A percentile compares a stretch with the other conserved stretches of the same genome.
Conservation (phyloP, 2,888 invertebrate genomes). For the Philhelius pedissequus region DNA sequence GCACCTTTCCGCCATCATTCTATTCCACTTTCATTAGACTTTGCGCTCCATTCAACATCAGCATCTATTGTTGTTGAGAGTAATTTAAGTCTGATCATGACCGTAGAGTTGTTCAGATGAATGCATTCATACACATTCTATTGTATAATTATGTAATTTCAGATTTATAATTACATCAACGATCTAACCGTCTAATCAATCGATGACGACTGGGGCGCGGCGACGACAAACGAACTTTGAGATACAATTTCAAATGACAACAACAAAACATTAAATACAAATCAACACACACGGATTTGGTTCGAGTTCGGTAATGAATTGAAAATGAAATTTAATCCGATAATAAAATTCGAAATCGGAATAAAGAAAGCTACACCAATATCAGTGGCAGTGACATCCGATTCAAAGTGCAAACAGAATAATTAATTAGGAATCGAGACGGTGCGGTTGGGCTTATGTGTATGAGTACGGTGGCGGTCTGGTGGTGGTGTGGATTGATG, state of each 20-base stretch:
- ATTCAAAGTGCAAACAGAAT: slow-evolving; percentile 43
- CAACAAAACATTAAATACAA: slow-evolving; percentile 32
- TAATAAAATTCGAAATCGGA: slow-evolving; percentile 29
- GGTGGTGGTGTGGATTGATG: background rate
- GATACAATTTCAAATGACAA: slow-evolving; percentile 10
- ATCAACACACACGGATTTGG: slow-evolving; percentile 42
- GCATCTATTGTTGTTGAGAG: background rate
- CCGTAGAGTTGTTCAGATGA: background rate
- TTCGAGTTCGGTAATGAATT: slow-evolving; percentile 37
- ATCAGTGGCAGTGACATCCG: slow-evolving; percentile 48
- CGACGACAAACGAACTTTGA: background rate
- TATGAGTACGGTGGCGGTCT: too few relatives aligned
- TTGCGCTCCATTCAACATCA: background rate
- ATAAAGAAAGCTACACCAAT: slow-evolving; percentile 38
- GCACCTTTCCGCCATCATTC: background rate
- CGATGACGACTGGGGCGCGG: background rate
- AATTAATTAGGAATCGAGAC: slow-evolving; percentile 14
- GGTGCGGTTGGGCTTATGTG: background rate
- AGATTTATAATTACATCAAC: background rate
- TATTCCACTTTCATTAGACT: background rate
- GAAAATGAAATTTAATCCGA: slow-evolving; percentile 46
- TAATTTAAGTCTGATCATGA: slow-evolving; percentile 11
- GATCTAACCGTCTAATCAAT: too few relatives aligned
- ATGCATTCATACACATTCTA: background rate
- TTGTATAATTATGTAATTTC: background rate